Conservation (phyloP, 2,888 invertebrate species). For the Ennomos fuscantarius region DNA sequence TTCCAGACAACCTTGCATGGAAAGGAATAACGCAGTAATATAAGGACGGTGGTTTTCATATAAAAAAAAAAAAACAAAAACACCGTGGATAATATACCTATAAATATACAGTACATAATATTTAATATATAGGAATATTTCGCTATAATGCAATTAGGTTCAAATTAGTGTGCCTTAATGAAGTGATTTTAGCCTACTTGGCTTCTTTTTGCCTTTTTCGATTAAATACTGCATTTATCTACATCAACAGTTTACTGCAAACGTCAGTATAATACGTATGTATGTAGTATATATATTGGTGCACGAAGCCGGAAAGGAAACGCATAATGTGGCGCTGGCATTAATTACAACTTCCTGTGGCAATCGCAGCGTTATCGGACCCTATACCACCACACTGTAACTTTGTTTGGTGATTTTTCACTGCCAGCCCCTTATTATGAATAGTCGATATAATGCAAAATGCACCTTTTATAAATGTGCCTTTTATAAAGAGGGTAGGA, state of each 20-base stretch:
- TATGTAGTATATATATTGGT: conserved; percentile 24
- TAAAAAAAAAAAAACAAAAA: no score
- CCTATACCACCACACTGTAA: conserved; percentile 23
- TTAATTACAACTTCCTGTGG: conserved; percentile 69
- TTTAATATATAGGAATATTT: no score
- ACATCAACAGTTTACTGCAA: conserved; percentile 2
- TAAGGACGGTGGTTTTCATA: no score
- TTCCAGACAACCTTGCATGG: no score
- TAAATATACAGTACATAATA: no score
- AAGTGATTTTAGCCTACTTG: no score
- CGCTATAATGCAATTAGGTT: no score
- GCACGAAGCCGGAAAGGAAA: conserved; percentile 62
- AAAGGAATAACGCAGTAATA: no score
- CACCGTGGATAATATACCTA: no score
- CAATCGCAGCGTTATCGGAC: conserved; percentile 58
- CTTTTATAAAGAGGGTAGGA: conserved; percentile 9
- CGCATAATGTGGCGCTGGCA: conserved; percentile 63
- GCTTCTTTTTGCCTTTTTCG: background rate
- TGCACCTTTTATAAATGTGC: conserved; percentile 35
- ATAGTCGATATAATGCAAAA: conserved; percentile 38
- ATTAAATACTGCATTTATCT: background rate
- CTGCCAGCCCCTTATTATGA: conserved; percentile 47
- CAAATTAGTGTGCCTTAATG: no score
- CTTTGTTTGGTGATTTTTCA: conserved; percentile 50
- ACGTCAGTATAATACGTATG: background rate